Evolutionary conservation across 2,888 invertebrate genomes (phyloP).

Genomic region (Spisula subtruncata): DNA sequence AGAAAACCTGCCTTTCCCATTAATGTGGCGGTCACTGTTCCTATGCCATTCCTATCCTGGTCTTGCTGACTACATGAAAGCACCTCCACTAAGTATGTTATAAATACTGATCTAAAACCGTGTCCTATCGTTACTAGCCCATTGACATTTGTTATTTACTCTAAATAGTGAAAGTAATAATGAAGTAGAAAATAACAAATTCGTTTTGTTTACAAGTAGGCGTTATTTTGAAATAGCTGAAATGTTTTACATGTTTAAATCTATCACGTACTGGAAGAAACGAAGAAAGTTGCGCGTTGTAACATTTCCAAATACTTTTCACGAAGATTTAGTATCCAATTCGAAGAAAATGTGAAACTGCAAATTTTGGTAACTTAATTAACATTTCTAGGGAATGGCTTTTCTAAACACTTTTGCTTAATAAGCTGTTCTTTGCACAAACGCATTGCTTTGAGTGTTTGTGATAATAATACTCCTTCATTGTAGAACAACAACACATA

Average conservation of each 20-base stretch:
- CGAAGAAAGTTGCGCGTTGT: not conserved
- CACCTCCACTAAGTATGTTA: too few relatives aligned
- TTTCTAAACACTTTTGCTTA: not conserved
- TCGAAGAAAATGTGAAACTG: not conserved
- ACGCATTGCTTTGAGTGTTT: not conserved
- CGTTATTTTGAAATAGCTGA: not conserved
- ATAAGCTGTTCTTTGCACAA: not conserved
- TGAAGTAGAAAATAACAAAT: not conserved
- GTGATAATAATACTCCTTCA: not conserved
- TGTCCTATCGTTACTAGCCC: not conserved
- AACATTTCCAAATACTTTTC: not conserved
- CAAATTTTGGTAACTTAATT: slow-evolving; percentile 16
- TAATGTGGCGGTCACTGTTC: too few relatives aligned
- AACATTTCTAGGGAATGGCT: not conserved
- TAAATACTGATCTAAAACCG: too few relatives aligned
- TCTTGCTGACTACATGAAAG: too few relatives aligned
- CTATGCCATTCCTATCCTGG: too few relatives aligned
- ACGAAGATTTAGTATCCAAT: slow-evolving; percentile 2
- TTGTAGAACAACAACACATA: not conserved
- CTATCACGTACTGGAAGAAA: not conserved
- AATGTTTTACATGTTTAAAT: not conserved
- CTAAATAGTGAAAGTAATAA: not conserved
- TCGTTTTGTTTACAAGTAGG: not conserved
- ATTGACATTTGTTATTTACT: not conserved
- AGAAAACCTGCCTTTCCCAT: too few relatives aligned